phyloP scores from a whole-genome alignment of 30 jellyfish, hydroid and myxozoan species.

The Hydra vulgaris region DNA sequence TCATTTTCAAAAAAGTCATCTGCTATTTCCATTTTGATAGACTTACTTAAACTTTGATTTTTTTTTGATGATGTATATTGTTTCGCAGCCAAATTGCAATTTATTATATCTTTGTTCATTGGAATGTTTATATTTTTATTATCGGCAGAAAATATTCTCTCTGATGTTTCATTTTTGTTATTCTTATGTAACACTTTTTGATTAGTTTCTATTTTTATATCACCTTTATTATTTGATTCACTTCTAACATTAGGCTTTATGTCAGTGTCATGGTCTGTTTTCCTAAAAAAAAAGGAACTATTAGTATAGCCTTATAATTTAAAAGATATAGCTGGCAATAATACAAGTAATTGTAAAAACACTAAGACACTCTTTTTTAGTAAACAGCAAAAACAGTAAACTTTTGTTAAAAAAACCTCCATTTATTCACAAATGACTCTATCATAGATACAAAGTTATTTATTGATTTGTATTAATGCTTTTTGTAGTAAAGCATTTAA shows the following conservation, averaged over 20 bases:
- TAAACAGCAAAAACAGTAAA: too few relatives aligned
- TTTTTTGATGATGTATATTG: not conserved
- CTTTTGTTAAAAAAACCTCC: too few relatives aligned
- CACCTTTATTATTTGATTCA: not conserved
- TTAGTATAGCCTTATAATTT: too few relatives aligned
- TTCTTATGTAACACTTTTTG: not conserved
- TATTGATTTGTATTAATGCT: too few relatives aligned
- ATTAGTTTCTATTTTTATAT: not conserved
- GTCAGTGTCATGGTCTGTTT: not conserved
- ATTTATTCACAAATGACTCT: too few relatives aligned
- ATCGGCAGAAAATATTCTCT: not conserved
- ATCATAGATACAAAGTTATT: too few relatives aligned
- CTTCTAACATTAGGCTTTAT: not conserved
- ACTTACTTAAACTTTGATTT: not conserved
- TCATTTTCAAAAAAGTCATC: conserved; percentile 1
- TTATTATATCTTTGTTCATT: not conserved
- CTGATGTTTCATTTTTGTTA: not conserved
- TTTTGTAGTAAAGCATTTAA: too few relatives aligned
- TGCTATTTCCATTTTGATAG: not conserved
- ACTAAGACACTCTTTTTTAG: too few relatives aligned
- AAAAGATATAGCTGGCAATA: too few relatives aligned
- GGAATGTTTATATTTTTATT: not conserved
- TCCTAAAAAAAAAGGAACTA: not conserved
- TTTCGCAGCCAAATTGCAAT: not conserved
- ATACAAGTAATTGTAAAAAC: too few relatives aligned